phyloP scores from a whole-genome alignment of 2,888 invertebrate species.

The Chrysotoxum bicinctum region DNA sequence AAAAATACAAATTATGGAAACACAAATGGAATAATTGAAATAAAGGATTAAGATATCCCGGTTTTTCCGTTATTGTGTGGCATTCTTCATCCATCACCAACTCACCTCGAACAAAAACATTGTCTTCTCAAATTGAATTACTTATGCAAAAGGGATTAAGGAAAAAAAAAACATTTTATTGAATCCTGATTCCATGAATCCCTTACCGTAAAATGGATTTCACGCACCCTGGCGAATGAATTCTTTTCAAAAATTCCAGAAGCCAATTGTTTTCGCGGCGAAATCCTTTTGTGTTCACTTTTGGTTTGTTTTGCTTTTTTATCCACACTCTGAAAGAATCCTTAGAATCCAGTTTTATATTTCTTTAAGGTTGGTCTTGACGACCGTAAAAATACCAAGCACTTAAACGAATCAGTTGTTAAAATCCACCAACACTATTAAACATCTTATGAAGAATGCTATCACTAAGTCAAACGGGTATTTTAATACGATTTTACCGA shows the following conservation, averaged over 20 bases:
- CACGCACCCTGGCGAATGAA: constrained; percentile 46
- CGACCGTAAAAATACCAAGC: neutral
- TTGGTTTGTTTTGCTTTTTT: neutral
- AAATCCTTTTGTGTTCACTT: constrained; percentile 27
- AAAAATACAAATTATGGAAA: neutral
- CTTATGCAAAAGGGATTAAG: neutral
- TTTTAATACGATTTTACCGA: neutral
- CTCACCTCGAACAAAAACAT: neutral
- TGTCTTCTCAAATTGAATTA: neutral
- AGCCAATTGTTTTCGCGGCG: constrained; percentile 42
- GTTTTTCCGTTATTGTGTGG: neutral
- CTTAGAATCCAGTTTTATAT: neutral
- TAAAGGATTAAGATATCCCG: constrained; percentile 7
- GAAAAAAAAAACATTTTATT: neutral
- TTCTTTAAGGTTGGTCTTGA: neutral
- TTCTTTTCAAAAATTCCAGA: constrained; percentile 16
- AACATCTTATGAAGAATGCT: neutral
- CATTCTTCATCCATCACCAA: neutral
- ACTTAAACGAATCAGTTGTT: constrained; percentile 28
- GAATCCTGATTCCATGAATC: neutral
- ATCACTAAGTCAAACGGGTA: constrained; percentile 2
- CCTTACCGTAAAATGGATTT: constrained; percentile 61
- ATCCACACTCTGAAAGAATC: neutral
- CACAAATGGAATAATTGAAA: constrained; percentile 19
- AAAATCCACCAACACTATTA: neutral